Base-by-base conservation (phyloP, 2,888 invertebrate genomes). In the Diploptera punctata region DNA sequence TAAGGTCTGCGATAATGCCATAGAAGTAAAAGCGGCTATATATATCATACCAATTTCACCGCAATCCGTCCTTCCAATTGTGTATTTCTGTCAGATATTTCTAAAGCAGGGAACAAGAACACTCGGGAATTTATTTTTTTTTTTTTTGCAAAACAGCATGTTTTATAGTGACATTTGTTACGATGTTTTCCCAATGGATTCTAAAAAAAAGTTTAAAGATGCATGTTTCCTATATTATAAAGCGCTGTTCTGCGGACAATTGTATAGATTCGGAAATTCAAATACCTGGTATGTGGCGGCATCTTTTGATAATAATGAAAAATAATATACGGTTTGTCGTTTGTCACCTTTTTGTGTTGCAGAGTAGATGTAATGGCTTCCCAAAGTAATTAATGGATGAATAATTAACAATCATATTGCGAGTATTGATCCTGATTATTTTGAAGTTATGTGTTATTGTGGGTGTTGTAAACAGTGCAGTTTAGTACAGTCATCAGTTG, bases 301-400 rank as follows among this genome's bases (percentile, higher is more conserved):
- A 65, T 65, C 65, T 65, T 65, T 65, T 65, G 65, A 65, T 65
- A 65, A 47, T 47, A 44, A 65, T 21, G 65, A 65, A 65, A 65
- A 65, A 65, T 65, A 65, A 44, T 65, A 44, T 65, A 47, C 44
- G 44, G 65, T 65, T 65, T 44, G 65, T 65, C 65, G 65, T 65
- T 65, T 65, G 65, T 65, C 65, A 65, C 65, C 65, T 65, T 65
- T 65, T 65, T 65, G 65, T 65, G 65, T 65, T 65, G 65, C 65
- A 65, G 65, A 65, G 44, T 65, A 47, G 65, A 65, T 69, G 69
- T 54, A 69, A 69, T 69, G 69, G 69, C 69, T 69, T 69, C 69
- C 69, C 52, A 52, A 69, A 69, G 52, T 54, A 69, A 69, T 69
- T 69, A 69, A 38, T 69, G 54, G 65, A 65, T 65, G 65, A 68